Conservation (phyloP, 53 echinoderm and acorn worm genomes). For the Hippasteria phrygiana region DNA sequence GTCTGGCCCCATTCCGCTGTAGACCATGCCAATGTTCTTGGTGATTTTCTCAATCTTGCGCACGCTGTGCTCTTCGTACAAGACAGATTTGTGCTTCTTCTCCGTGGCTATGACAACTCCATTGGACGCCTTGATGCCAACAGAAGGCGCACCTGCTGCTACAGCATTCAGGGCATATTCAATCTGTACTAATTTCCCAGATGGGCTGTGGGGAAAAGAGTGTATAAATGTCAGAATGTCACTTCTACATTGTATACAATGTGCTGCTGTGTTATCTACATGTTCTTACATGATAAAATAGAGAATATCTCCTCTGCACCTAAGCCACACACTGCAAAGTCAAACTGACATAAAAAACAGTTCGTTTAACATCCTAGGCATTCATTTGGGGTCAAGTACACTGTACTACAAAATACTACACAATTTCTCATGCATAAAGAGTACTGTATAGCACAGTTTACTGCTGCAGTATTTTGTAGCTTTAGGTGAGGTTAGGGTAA, state of each 20-base stretch:
- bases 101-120: slow-evolving; percentile 99
- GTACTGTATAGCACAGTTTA: background rate
- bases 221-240: background rate
- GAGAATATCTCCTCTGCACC: background rate
- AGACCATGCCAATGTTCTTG: slow-evolving; percentile 98
- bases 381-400: too few species aligned
- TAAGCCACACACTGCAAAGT: background rate
- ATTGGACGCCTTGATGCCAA: slow-evolving; percentile 98
- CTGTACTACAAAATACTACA: too few species aligned
- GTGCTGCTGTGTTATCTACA: too few species aligned
- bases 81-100: slow-evolving; percentile 97
- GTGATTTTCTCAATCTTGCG: slow-evolving; percentile 95
- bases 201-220: slow-evolving; percentile 74
- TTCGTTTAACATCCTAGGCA: too few species aligned
- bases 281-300: background rate
- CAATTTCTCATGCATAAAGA: background rate
- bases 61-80: slow-evolving; percentile 98
- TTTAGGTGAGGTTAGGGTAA: too few species aligned
- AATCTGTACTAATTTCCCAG: slow-evolving; percentile 98
- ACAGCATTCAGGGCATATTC: slow-evolving; percentile 99
- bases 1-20: slow-evolving; percentile 99
- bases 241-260: too few species aligned
- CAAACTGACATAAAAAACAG: background rate
- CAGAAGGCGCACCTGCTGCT: slow-evolving; percentile 92
- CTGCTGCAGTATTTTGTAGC: too few species aligned